phyloP scores from a whole-genome alignment of 2,888 invertebrate genomes.

The Trachelus tabidus region DNA sequence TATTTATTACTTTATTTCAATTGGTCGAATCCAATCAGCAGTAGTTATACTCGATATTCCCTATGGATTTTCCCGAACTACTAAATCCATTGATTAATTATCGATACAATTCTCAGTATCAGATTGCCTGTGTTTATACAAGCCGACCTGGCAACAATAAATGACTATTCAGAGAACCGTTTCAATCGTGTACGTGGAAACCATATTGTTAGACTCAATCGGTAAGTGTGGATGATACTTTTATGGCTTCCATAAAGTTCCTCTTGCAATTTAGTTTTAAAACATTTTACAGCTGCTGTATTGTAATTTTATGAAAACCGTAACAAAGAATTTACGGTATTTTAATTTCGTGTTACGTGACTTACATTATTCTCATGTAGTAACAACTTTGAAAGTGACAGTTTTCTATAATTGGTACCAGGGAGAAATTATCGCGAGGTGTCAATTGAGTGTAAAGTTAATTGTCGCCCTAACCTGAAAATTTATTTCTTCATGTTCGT shows the following conservation, averaged over 20 bases:
- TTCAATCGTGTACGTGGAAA: not conserved
- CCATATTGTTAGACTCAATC: not conserved
- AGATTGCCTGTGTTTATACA: not conserved
- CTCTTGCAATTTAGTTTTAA: not conserved
- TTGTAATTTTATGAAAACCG: not conserved
- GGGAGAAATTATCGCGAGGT: not conserved
- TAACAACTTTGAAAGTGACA: not conserved
- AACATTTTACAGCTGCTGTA: not conserved
- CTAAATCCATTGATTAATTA: not conserved
- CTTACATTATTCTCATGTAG: not conserved
- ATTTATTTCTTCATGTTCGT: not conserved
- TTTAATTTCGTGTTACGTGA: not conserved
- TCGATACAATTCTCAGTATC: not conserved
- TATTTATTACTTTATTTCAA: not conserved
- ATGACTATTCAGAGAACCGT: not conserved
- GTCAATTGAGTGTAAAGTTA: not conserved
- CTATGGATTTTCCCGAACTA: not conserved
- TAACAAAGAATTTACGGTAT: not conserved
- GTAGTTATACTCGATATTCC: not conserved
- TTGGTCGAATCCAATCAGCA: not conserved
- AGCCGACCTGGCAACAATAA: not conserved
- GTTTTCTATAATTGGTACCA: not conserved
- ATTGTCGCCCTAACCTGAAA: not conserved
- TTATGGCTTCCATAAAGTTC: not conserved
- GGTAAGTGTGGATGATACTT: not conserved